Evolutionary conservation across 92 coral and sea anemone genomes (phyloP).

Genomic region (Virgularia gustaviana): DNA sequence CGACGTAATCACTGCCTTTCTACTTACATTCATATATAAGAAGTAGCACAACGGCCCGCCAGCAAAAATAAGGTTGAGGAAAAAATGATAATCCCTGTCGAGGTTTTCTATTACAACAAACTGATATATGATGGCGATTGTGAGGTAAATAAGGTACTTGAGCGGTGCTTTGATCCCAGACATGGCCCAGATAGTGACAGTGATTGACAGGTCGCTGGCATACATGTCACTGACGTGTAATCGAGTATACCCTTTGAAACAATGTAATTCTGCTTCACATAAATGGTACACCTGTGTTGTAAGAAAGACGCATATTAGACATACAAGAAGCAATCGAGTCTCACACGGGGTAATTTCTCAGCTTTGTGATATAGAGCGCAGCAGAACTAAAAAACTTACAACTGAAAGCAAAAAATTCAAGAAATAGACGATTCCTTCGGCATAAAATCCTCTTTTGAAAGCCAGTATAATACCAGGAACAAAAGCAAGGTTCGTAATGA

Average conservation of each 20-base stretch:
- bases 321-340: no score
- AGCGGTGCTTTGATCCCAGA: slow-evolving; percentile 9
- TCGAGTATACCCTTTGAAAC: slow-evolving; percentile 11
- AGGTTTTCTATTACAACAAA: slow-evolving; percentile 16
- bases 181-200: slow-evolving; percentile 16
- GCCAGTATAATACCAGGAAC: slow-evolving; percentile 14
- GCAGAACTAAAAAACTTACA: slow-evolving; percentile 1
- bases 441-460: slow-evolving; percentile 26
- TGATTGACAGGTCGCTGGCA: slow-evolving; percentile 4
- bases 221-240: slow-evolving; percentile 22
- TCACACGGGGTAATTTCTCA: no score
- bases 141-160: slow-evolving; percentile 8
- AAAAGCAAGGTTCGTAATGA: slow-evolving; percentile 24
- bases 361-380: background rate
- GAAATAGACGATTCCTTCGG: slow-evolving; percentile 10
- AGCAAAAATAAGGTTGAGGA: slow-evolving; percentile 17
- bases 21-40: slow-evolving; percentile 25
- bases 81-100: background rate
- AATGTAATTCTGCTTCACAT: slow-evolving; percentile 29
- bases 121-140: slow-evolving; percentile 15
- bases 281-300: slow-evolving; percentile 30
- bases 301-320: no score
- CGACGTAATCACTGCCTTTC: background rate
- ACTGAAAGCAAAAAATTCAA: background rate
- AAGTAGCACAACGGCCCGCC: slow-evolving; percentile 11